Evolutionary conservation across 2,113 vertebrate genomes (phyloP).

Genomic region (Tychaedon coryphoeus): DNA sequence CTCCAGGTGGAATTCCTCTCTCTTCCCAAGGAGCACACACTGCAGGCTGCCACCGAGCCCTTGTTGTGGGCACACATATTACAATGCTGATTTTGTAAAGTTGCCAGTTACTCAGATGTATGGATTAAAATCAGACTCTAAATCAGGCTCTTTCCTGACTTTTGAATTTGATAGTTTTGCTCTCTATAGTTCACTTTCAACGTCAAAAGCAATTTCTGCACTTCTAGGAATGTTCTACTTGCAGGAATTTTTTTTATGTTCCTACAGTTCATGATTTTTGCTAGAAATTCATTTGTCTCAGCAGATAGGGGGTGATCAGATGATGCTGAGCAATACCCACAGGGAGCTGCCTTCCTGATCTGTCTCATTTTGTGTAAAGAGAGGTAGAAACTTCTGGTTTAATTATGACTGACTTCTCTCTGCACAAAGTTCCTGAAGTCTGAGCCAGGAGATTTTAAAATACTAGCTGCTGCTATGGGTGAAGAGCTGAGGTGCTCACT

Average conservation of each 20-base stretch:
- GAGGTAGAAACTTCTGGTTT: background rate
- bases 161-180: background rate
- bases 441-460: background rate
- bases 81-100: background rate
- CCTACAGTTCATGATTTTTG: background rate
- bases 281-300: background rate
- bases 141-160: background rate
- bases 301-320: background rate
- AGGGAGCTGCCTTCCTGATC: background rate
- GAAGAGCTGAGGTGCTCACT: background rate
- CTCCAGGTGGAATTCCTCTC: conserved; percentile 8
- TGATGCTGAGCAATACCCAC: background rate
- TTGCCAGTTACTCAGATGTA: background rate
- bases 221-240: background rate
- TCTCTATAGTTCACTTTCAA: background rate
- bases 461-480: background rate
- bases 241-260: background rate
- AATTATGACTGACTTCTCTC: background rate
- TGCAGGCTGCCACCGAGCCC: background rate
- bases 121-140: background rate
- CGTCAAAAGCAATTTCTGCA: conserved; percentile 19
- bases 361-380: background rate
- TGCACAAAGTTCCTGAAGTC: background rate
- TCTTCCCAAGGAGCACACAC: background rate
- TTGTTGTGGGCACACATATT: background rate